These are phyloP conservation scores for Leptobrachium ailaonicum DNA, from an alignment of 2,113 vertebrate genomes.

Conservation along the genomic window DNA sequence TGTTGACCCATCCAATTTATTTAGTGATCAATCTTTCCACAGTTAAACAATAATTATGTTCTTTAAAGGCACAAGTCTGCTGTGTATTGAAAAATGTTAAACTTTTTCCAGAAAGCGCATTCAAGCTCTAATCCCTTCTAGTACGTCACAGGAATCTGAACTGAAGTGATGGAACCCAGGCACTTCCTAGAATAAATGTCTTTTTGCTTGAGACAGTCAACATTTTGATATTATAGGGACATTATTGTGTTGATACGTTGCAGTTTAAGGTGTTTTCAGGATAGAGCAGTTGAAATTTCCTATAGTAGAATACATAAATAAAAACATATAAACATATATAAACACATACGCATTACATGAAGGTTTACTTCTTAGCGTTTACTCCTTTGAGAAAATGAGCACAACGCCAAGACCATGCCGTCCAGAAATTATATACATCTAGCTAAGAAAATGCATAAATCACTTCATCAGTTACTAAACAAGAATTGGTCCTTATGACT, in stretches of 20 bases:
- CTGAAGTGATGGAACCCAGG: slow-evolving; percentile 35
- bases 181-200: slow-evolving; percentile 28
- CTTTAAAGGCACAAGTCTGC: slow-evolving; percentile 13
- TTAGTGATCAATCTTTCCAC: slow-evolving; percentile 12
- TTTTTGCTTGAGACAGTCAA: slow-evolving; percentile 25
- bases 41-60: slow-evolving; percentile 17
- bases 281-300: too few species aligned
- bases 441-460: too few species aligned
- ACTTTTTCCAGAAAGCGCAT: slow-evolving; percentile 31
- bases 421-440: too few species aligned
- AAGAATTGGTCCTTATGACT: too few species aligned
- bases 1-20: slow-evolving; percentile 27
- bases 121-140: slow-evolving; percentile 29
- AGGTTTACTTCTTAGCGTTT: too few species aligned
- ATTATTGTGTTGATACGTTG: slow-evolving; percentile 20
- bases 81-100: slow-evolving; percentile 25
- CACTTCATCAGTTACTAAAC: too few species aligned
- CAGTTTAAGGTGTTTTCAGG: too few species aligned
- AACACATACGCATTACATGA: too few species aligned
- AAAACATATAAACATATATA: too few species aligned
- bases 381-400: too few species aligned
- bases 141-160: slow-evolving; percentile 24
- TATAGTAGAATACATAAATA: too few species aligned
- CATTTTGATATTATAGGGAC: slow-evolving; percentile 24
- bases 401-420: too few species aligned